A percentile compares a stretch with the other conserved stretches of the same genome.
These are phyloP conservation scores for Apostichopus californicus DNA, from an alignment of 35 echinoderm and acorn worm species.

Conservation along the genomic window DNA sequence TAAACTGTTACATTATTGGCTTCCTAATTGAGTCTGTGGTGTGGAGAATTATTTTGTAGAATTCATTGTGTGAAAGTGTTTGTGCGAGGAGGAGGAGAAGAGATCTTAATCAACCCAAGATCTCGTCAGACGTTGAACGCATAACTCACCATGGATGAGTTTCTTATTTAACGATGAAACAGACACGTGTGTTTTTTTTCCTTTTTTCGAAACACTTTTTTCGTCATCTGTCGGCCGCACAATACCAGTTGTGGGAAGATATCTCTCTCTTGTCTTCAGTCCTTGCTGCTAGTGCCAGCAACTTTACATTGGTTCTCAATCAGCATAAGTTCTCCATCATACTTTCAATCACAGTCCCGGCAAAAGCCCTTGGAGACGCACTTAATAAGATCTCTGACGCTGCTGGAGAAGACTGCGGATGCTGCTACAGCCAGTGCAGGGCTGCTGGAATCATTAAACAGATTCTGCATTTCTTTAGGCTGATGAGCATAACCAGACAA, in stretches of 20 bases:
- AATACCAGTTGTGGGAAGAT: not conserved
- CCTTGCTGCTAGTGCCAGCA: constrained; percentile 3
- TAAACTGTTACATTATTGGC: no score
- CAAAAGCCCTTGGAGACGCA: constrained; percentile 32
- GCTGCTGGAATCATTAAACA: constrained; percentile 36
- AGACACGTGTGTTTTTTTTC: not conserved
- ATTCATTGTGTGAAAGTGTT: no score
- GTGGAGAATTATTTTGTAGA: no score
- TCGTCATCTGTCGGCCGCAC: not conserved
- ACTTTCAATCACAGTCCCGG: constrained; percentile 47
- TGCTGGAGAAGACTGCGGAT: not conserved
- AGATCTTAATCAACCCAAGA: not conserved
- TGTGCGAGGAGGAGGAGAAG: no score
- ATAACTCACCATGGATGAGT: not conserved
- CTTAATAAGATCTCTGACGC: constrained; percentile 42
- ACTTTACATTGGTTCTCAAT: constrained; percentile 46
- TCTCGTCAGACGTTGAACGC: not conserved
- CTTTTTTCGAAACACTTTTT: not conserved
- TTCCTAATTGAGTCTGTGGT: no score
- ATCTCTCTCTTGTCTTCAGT: not conserved
- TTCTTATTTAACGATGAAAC: not conserved
- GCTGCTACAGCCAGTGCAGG: constrained; percentile 6
- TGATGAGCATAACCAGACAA: constrained; percentile 29
- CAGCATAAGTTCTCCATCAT: constrained; percentile 47
- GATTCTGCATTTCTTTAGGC: constrained; percentile 46